phyloP scores from a whole-genome alignment of 2,888 invertebrate genomes.

The Apodemia duryi region DNA sequence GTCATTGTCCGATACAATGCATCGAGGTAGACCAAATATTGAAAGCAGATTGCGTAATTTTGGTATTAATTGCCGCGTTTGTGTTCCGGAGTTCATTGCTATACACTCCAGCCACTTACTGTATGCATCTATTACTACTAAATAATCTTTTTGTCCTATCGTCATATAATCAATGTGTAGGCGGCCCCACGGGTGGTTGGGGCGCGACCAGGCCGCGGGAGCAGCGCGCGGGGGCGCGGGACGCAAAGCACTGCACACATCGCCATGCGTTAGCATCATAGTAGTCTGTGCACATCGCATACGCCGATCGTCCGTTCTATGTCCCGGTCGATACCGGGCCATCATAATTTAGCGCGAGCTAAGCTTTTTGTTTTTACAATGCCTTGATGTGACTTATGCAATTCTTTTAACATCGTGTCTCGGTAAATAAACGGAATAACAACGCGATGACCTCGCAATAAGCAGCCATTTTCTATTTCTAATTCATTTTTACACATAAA shows the following conservation, averaged over 20 bases:
- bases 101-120: conserved; percentile 32
- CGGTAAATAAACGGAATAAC: conserved; percentile 23
- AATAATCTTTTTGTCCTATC: conserved; percentile 19
- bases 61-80: conserved; percentile 17
- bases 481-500: conserved; percentile 21
- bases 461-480: conserved; percentile 23
- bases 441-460: conserved; percentile 30
- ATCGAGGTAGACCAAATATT: conserved; percentile 21
- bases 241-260: conserved; percentile 25
- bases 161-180: conserved; percentile 34
- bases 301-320: conserved; percentile 25
- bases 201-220: conserved; percentile 24
- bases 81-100: neutral
- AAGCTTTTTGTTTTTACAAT: conserved; percentile 30
- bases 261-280: no score
- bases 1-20: conserved; percentile 26
- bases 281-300: conserved; percentile 26
- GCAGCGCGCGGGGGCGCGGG: conserved; percentile 24
- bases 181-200: conserved; percentile 23
- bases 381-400: conserved; percentile 26
- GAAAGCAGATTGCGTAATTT: conserved; percentile 23
- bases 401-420: conserved; percentile 29
- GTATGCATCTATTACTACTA: conserved; percentile 30
- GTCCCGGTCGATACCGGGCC: conserved; percentile 21
- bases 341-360: conserved; percentile 9